Percentiles rank a stretch among this genome's conserved stretches.
Evolutionary conservation across 2,888 invertebrate species (phyloP).

Genomic region (Zaprionus bogoriensis): DNA sequence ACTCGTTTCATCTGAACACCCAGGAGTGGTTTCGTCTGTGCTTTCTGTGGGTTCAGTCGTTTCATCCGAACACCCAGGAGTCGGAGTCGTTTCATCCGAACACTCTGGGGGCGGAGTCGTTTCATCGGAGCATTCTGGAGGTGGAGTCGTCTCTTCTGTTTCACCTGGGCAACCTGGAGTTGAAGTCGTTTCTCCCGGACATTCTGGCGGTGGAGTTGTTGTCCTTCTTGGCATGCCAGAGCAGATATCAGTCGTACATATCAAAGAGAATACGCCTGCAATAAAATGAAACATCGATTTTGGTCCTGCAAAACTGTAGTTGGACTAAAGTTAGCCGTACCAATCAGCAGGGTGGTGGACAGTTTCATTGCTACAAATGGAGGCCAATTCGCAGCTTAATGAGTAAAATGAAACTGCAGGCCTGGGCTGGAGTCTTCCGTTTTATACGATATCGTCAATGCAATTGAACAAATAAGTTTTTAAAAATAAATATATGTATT

Average conservation of each 20-base stretch:
- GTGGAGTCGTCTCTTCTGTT: no score
- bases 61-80: neutral
- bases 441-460: constrained; percentile 5
- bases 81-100: neutral
- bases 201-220: neutral
- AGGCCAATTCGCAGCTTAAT: neutral
- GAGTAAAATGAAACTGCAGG: neutral
- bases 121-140: neutral
- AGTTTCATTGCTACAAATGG: constrained; percentile 9
- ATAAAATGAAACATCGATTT: no score
- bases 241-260: neutral
- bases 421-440: neutral
- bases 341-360: neutral
- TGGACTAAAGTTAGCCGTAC: constrained; percentile 5
- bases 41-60: neutral
- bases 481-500: constrained; percentile 12
- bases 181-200: neutral
- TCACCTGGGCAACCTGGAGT: neutral
- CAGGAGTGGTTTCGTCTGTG: neutral
- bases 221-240: neutral
- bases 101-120: neutral
- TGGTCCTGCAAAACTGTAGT: neutral
- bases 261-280: constrained; percentile 1
- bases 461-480: constrained; percentile 24
- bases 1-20: neutral